phyloP scores from a whole-genome alignment of 2,113 vertebrate species.

The Limnothrissa miodon region DNA sequence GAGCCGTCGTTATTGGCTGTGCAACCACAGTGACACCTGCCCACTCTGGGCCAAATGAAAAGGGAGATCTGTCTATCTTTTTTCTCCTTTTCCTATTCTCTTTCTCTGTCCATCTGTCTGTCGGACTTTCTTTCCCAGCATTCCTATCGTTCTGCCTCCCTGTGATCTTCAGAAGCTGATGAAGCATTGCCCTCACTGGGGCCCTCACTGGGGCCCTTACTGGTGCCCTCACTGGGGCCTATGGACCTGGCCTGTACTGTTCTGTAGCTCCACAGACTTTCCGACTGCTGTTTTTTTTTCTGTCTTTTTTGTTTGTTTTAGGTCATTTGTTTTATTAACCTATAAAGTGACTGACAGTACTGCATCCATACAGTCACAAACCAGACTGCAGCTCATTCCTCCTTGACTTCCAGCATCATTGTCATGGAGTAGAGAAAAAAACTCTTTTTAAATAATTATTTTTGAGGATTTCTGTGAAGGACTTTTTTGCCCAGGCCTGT shows the following conservation, averaged over 20 bases:
- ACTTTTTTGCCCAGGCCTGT: neutral
- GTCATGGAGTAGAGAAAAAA: neutral
- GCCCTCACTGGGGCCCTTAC: neutral
- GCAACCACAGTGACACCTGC: neutral
- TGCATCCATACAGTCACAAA: neutral
- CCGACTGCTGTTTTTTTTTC: neutral
- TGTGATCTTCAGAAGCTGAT: neutral
- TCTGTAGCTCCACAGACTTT: neutral
- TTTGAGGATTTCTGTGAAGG: neutral
- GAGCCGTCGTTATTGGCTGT: neutral
- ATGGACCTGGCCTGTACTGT: slow-evolving; percentile 4
- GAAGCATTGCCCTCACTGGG: too few relatives aligned
- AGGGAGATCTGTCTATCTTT: slow-evolving; percentile 17
- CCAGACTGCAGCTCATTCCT: slow-evolving; percentile 1
- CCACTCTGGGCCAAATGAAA: neutral
- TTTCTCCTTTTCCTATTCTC: neutral
- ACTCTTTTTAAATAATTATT: neutral
- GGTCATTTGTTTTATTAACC: neutral
- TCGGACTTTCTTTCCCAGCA: neutral
- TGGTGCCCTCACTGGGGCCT: neutral
- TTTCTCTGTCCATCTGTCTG: neutral
- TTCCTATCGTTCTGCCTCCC: slow-evolving; percentile 1
- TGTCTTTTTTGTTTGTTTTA: slow-evolving; percentile 69
- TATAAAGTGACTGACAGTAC: neutral
- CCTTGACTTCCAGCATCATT: neutral